phyloP scores from a whole-genome alignment of 2,113 vertebrate species.

The Enhydra lutris region DNA sequence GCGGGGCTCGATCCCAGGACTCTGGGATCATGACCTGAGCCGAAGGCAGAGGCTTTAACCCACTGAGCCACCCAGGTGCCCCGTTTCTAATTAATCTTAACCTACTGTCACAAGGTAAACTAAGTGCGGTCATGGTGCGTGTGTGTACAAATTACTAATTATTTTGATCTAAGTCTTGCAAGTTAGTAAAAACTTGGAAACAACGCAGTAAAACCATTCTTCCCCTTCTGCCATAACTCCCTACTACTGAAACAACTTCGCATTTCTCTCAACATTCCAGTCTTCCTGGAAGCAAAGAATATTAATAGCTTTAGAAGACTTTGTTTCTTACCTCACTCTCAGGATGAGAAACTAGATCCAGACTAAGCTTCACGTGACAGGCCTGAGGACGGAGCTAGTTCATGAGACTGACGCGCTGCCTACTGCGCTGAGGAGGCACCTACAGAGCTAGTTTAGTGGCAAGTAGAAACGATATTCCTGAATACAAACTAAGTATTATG shows the following conservation, averaged over 20 bases:
- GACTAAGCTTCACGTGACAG: neutral
- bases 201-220: neutral
- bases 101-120: neutral
- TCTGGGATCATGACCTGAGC: too few species aligned
- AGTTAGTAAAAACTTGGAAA: neutral
- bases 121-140: neutral
- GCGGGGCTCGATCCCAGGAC: too few species aligned
- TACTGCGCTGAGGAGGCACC: too few species aligned
- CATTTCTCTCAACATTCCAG: neutral
- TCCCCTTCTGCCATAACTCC: neutral
- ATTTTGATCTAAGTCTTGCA: neutral
- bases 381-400: neutral
- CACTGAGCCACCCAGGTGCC: too few species aligned
- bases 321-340: neutral
- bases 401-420: too few species aligned
- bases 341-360: neutral
- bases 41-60: too few species aligned
- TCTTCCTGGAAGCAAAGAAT: neutral
- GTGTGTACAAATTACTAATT: neutral
- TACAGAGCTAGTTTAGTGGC: neutral
- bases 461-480: neutral
- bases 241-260: neutral
- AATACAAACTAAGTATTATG: neutral
- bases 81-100: neutral
- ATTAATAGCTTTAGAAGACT: neutral